Conservation (phyloP, 2,888 invertebrate species). For the Mythimna loreyi region DNA sequence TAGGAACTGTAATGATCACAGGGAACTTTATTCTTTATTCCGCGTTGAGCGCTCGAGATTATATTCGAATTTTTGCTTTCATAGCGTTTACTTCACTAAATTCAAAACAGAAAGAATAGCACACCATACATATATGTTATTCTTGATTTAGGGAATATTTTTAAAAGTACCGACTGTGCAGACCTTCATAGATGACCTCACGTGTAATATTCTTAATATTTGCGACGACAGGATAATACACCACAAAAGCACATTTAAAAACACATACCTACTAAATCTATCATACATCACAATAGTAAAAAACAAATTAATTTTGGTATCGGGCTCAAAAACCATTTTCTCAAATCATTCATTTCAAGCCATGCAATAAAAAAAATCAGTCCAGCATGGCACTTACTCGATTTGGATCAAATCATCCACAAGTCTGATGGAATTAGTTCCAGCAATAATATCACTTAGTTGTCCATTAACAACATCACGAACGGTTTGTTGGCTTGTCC, state of each 20-base stretch:
- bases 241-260: neutral
- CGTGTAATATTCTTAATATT: neutral
- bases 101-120: too few species aligned
- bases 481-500: neutral
- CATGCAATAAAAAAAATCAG: neutral
- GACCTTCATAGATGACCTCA: neutral
- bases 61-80: too few species aligned
- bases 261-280: conserved; percentile 1
- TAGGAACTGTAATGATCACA: too few species aligned
- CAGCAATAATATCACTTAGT: conserved; percentile 26
- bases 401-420: conserved; percentile 39
- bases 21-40: too few species aligned
- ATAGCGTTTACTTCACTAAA: too few species aligned
- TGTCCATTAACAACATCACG: conserved; percentile 12
- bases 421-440: conserved; percentile 10
- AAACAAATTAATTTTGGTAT: conserved; percentile 5
- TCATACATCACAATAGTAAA: neutral
- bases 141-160: too few species aligned
- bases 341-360: neutral
- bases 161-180: too few species aligned
- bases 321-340: neutral
- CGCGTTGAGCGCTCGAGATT: too few species aligned
- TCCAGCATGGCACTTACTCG: conserved; percentile 11
- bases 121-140: too few species aligned
- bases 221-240: neutral